Conservation (phyloP, 2,797 vertebrate genomes). For the Alosa sapidissima region DNA sequence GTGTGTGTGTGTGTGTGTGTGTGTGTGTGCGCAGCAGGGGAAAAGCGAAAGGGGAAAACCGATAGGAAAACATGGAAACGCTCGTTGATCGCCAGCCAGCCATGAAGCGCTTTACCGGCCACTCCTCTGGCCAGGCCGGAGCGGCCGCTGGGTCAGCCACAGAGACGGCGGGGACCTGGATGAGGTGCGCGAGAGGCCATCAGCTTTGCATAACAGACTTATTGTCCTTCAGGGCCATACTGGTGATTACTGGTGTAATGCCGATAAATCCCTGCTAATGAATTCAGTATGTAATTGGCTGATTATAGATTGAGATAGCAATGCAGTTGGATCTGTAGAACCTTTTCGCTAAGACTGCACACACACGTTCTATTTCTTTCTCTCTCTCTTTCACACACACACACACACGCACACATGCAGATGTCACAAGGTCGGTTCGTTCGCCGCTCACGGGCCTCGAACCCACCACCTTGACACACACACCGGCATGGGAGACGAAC, state of each 20-base stretch:
- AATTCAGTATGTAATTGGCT: constrained; percentile 28
- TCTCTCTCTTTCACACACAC: neutral
- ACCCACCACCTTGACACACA: too few relatives aligned
- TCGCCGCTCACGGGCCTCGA: too few relatives aligned
- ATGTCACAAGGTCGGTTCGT: too few relatives aligned
- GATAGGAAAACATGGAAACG: constrained; percentile 31
- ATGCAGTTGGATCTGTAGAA: constrained; percentile 2
- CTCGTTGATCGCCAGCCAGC: constrained; percentile 26
- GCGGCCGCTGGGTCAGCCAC: neutral
- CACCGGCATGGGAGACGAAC: too few relatives aligned
- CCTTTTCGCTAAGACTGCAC: neutral
- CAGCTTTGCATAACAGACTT: constrained; percentile 16
- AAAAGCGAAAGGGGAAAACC: constrained; percentile 30
- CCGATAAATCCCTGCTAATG: constrained; percentile 10
- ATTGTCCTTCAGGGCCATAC: constrained; percentile 21
- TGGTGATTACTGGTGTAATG: constrained; percentile 24
- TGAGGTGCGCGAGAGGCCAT: neutral
- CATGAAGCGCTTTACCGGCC: constrained; percentile 25
- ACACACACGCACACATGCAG: constrained; percentile 28
- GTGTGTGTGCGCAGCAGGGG: too few relatives aligned
- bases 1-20: too few relatives aligned
- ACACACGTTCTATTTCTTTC: neutral
- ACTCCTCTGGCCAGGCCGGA: constrained; percentile 14
- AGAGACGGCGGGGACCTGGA: neutral
- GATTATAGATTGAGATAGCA: constrained; percentile 31